Conservation (phyloP, 1,140 invertebrate genomes). For the Dendroctonus ponderosae region DNA sequence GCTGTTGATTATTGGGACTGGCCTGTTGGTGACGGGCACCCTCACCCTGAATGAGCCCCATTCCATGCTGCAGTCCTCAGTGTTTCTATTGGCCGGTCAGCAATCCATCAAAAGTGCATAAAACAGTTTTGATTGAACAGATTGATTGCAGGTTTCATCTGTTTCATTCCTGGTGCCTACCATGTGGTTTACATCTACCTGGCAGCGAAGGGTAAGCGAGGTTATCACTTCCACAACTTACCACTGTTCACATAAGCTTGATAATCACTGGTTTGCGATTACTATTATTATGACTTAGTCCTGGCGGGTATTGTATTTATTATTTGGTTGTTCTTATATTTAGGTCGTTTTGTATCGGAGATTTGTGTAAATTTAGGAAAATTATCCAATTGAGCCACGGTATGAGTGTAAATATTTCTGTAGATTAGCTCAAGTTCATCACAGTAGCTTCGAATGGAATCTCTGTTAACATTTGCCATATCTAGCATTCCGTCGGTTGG, state of each 20-base stretch:
- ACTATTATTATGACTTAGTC: too few species aligned
- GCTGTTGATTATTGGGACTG: constrained; percentile 72
- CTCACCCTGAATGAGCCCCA: constrained; percentile 67
- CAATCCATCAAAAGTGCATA: neutral
- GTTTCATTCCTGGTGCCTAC: constrained; percentile 78
- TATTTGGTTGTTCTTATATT: too few species aligned
- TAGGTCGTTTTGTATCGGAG: too few species aligned
- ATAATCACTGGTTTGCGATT: neutral
- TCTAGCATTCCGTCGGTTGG: too few species aligned
- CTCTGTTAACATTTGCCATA: too few species aligned
- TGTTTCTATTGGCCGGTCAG: constrained; percentile 68
- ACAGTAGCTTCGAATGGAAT: too few species aligned
- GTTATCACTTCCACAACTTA: constrained; percentile 80
- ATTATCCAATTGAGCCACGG: too few species aligned
- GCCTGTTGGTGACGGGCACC: constrained; percentile 70
- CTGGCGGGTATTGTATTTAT: too few species aligned
- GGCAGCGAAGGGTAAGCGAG: constrained; percentile 74
- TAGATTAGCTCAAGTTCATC: too few species aligned
- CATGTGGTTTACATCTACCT: constrained; percentile 82
- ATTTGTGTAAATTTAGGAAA: too few species aligned
- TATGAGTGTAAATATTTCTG: too few species aligned
- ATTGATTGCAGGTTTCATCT: constrained; percentile 63
- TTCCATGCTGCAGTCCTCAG: constrained; percentile 72
- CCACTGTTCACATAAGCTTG: constrained; percentile 68
- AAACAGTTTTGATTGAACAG: neutral